Base-by-base conservation (phyloP, 2,113 vertebrate species). In the Periophthalmodon schlosseri region DNA sequence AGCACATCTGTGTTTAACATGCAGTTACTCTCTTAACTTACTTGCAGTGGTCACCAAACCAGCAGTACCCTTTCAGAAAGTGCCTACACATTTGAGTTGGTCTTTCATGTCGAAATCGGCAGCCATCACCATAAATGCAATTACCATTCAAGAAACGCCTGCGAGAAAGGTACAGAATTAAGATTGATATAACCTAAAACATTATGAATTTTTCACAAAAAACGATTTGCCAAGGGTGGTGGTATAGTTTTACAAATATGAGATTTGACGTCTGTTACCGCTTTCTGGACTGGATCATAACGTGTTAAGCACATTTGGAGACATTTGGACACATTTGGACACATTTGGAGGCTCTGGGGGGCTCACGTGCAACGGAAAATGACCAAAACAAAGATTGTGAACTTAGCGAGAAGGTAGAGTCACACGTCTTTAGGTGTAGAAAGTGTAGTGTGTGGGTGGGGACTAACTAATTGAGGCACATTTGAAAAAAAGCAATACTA, bases 1-100 rank as follows among this genome's bases (percentile, higher is more conserved):
- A 39, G 1, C 33, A 3, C 14, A 24, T 23, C 20, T 15, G n/a
- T 23, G n/a, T 24, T 23, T 23, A 68, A 68, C 5, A 3, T 0
- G 2, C 28, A 15, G 50, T 33, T 10, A 34, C 0, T 12, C 0
- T 34, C n/a, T 39, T 0, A 1, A 21, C 49, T 87, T 80, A 96
- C 97, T 94, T 94, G 95, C 96, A 96, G 1, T 20, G 36, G 4
- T 95, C 94, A 50, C 96, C 95, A 1, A 91, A 94, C 88, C 92
- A 93, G 84, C 96, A 97, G 72, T 85, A 85, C 61, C 95, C 95
- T 47, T 91, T 91, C 88, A 94, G 96, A 89, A 95, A 98, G 79
- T 95, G 95, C 67, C 93, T 88, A 89, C 96, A 97, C 80, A 93
- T 74, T 52, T 73, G 93, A 33, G 84, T 3, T 12, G 85, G 92